These are phyloP conservation scores for Ascaphus truei DNA, from an alignment of 2,113 vertebrate genomes.

Conservation along the genomic window DNA sequence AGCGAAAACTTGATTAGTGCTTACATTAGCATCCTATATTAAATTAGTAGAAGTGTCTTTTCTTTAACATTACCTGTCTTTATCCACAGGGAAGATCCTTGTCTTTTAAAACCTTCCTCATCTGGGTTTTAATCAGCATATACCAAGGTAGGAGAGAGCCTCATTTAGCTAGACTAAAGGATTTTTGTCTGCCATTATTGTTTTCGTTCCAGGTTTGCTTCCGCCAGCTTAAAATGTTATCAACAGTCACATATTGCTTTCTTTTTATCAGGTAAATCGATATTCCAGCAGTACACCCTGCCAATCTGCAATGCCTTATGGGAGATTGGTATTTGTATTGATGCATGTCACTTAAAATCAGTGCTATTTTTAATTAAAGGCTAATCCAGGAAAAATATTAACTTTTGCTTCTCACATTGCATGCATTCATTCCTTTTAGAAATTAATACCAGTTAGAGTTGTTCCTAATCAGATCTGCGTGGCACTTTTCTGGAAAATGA, in stretches of 20 bases:
- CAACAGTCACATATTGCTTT: conserved; percentile 47
- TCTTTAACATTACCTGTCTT: conserved; percentile 13
- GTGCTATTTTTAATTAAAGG: conserved; percentile 64
- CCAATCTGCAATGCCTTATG: not conserved
- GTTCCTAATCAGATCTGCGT: not conserved
- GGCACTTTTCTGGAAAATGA: not conserved
- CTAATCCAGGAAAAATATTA: conserved; percentile 50
- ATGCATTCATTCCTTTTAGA: conserved; percentile 30
- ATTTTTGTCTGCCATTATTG: conserved; percentile 39
- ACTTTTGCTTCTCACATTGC: conserved; percentile 48
- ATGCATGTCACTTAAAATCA: conserved; percentile 47
- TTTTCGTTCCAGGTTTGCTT: conserved; percentile 53
- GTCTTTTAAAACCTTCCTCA: conserved; percentile 84
- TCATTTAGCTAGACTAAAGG: conserved; percentile 27
- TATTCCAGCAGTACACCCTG: conserved; percentile 44
- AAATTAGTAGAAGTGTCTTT: not conserved
- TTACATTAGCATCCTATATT: not conserved
- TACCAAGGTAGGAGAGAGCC: conserved; percentile 68
- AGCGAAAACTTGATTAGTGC: not conserved
- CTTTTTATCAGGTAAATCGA: conserved; percentile 51
- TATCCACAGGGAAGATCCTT: conserved; percentile 82
- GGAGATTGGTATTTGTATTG: conserved; percentile 32
- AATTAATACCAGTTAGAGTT: not conserved
- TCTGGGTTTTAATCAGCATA: conserved; percentile 77
- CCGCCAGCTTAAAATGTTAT: conserved; percentile 47